Percentiles rank a stretch among this genome's conserved stretches.
These are phyloP conservation scores for Crossocerus cetratus DNA, from an alignment of 2,888 invertebrate genomes.

Conservation along the genomic window DNA sequence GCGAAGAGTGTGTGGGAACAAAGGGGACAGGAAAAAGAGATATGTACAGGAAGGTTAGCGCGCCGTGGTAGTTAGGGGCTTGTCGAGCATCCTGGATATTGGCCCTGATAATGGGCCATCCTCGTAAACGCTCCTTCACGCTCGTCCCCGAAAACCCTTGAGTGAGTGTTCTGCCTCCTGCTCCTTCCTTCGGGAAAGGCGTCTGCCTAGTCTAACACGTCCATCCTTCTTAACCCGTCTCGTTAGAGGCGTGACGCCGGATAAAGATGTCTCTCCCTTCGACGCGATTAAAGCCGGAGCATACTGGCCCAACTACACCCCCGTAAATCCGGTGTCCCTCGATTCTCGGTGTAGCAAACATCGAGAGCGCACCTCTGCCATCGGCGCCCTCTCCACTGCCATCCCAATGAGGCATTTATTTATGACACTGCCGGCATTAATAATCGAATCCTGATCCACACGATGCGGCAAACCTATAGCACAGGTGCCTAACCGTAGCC, in stretches of 20 bases:
- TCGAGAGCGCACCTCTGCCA: too few species aligned
- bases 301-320: too few species aligned
- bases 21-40: slow-evolving; percentile 25
- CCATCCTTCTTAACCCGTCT: slow-evolving; percentile 42
- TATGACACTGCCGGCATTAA: too few species aligned
- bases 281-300: slow-evolving; percentile 33
- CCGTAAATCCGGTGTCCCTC: too few species aligned
- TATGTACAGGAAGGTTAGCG: slow-evolving; percentile 33
- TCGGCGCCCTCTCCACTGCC: too few species aligned
- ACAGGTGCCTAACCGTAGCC: too few species aligned
- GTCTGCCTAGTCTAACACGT: slow-evolving; percentile 33
- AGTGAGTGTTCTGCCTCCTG: slow-evolving; percentile 23
- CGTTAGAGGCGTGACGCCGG: slow-evolving; percentile 40
- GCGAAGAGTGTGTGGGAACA: too few species aligned
- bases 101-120: slow-evolving; percentile 60
- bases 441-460: too few species aligned
- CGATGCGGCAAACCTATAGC: too few species aligned
- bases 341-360: too few species aligned
- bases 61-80: slow-evolving; percentile 55
- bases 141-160: slow-evolving; percentile 48
- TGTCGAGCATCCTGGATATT: slow-evolving; percentile 64
- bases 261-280: slow-evolving; percentile 29
- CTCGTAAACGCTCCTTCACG: slow-evolving; percentile 56
- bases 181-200: slow-evolving; percentile 11
- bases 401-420: too few species aligned